Evolutionary conservation across 1,140 invertebrate species (phyloP), one percentile per base, ranked within the genome.

Genomic region (Oryzaephilus surinamensis): DNA sequence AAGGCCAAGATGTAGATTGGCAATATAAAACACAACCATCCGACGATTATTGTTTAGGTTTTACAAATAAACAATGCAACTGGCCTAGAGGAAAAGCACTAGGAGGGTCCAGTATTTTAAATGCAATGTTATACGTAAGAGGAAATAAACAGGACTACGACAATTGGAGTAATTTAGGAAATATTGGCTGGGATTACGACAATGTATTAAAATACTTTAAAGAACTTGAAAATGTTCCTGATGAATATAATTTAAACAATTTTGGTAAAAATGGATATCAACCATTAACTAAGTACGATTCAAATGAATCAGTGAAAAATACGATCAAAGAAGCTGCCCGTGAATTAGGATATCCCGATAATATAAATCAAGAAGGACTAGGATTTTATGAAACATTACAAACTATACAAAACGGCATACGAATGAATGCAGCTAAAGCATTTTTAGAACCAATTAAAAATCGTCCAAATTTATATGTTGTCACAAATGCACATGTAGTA

Each of bases 1-100:
- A 48, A 44, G 29, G 17, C 1, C 41, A 38, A 1, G 14, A 27
- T 3, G 52, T 51, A 43, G 90, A 95, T 60, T 95, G 89, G 88
- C 75, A 81, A 48, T 94, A 91, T 60, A 82, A 83, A 62, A 92
- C 85, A 0, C 85, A 89, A 47, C 84, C 86, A 0, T 87, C 84
- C 17, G 74, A 76, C 23, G 74, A 74, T 32, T 78, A 82, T 0
- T 88, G 84, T 43, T 63, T 85, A 27, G 85, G 75, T 1, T 30
- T 51, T 28, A 61, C 55, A 38, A 26, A 58, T 10, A 50, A 31
- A 16, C 28, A 26, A 35, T 52, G 47, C 32, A 18, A 17, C 6
- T 59, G 54, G 53, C 55, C 60, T 4, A 45, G 55, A 31, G 67
- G 65, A 4, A 62, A 63, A 48, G 48, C 50, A n/a, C 23, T 71